Conservation (phyloP, 2,888 invertebrate species). For the Polydrusus pterygomalis region DNA sequence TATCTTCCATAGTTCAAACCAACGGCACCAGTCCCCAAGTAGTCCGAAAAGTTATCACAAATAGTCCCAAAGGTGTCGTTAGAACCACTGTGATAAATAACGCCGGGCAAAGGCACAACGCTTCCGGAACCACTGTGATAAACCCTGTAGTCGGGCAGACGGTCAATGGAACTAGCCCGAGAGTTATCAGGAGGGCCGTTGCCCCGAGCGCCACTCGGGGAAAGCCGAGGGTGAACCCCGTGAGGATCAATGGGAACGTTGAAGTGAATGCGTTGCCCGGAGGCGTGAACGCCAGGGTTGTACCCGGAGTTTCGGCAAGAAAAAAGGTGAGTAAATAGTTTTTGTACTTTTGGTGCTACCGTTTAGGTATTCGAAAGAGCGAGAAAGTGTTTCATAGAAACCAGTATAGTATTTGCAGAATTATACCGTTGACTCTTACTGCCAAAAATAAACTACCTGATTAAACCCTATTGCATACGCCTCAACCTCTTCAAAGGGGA, state of each 20-base stretch:
- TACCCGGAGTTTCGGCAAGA: too few relatives aligned
- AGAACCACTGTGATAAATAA: not conserved
- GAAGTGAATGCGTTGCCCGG: not conserved
- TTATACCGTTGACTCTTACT: too few relatives aligned
- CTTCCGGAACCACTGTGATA: not conserved
- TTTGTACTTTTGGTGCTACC: too few relatives aligned
- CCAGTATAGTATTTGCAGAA: too few relatives aligned
- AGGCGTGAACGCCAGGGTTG: not conserved
- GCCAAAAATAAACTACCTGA: too few relatives aligned
- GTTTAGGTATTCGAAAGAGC: too few relatives aligned
- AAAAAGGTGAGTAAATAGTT: too few relatives aligned
- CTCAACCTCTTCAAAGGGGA: too few relatives aligned
- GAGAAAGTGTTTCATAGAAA: too few relatives aligned
- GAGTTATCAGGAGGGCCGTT: conserved; percentile 1
- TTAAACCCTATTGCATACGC: too few relatives aligned
- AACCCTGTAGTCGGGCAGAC: not conserved
- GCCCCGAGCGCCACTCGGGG: not conserved
- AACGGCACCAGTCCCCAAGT: not conserved
- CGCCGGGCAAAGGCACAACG: not conserved
- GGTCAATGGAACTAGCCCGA: not conserved
- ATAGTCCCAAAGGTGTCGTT: not conserved
- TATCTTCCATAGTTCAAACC: not conserved
- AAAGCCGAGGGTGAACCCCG: not conserved
- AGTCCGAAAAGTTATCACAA: not conserved
- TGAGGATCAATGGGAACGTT: not conserved